Base-by-base conservation (phyloP, 2,797 vertebrate species). In the Acrocephalus scirpaceus region DNA sequence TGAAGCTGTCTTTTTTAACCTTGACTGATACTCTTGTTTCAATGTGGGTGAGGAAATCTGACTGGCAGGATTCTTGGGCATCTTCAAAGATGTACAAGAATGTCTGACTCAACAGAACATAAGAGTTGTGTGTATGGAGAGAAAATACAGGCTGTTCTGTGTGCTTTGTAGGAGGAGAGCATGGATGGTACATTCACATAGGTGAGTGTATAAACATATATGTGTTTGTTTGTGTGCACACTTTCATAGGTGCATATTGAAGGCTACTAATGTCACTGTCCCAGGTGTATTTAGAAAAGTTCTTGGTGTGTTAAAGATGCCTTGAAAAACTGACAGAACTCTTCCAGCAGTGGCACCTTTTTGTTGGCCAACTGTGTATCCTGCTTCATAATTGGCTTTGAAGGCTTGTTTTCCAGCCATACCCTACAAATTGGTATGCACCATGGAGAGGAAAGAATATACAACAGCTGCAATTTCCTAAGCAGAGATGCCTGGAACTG, bases 61-160 rank as follows among this genome's bases (percentile, higher is more conserved):
- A 44, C 42, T 60, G n/a, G 4, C 10, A 53, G 53, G 3, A 9
- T 62, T 50, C 27, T 72, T 75, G 36, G 66, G 5, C 9, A 17
- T 64, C 44, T 85, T 72, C 19, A 87, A 21, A 90, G 58, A 65
- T 47, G 13, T 66, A 11, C 25, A 60, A 27, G 9, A 40, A 7
- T 2, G 0, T 61, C 40, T 73, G 40, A n/a, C 25, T 77, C 30
- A 66, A 25, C 4, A 30, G 14, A 64, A 11, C 1, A 0, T 44
- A 47, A 79, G 42, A 60, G 6, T 40, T 5, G 1, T 57, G 23
- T 13, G 9, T 47, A 57, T 0, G 0, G 74, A 79, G 22, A 5
- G 83, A 92, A 58, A 80, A 38, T 23, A 18, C 2, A 11, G 47
- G 12, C 11, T 84, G 20, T 36, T 30, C 10, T 40, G 44, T 34